Evolutionary conservation across 2,888 invertebrate genomes (phyloP), one percentile per base, ranked within the genome.

Genomic region (Synanthedon vespiformis): DNA sequence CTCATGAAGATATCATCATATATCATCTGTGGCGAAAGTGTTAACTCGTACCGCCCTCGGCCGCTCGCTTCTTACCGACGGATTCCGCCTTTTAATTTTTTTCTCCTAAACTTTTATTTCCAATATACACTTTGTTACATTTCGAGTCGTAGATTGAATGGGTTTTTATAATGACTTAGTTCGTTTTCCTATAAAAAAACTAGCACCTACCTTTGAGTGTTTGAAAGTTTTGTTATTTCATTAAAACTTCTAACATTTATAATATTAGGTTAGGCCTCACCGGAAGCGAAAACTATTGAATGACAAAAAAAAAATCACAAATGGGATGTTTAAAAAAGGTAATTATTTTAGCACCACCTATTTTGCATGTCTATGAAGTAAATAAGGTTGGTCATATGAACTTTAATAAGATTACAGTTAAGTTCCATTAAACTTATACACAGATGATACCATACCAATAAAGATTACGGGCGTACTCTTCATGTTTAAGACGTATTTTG

Each of bases 1-100:
- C 83, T 86, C 85, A 85, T 80, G 71, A 65, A 76, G 79, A 80
- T 78, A 82, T 81, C 74, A 82, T 81, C 84, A 75, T 84, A 80
- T 81, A 85, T 85, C 86, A 85, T 82, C 74, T 67, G 73, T 70
- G 72, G 80, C 77, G 73, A 84, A 84, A 82, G 83, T 82, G 82
- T 83, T 77, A 82, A 77, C 73, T 76, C 61, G 60, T 62, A 64
- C 68, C 70, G 69, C 63, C 64, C 58, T 61, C 22, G 62, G 48
- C n/a, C 18, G 48, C 60, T 64, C 66, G 61, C 66, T 66, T 34
- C 10, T 34, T 10, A 68, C 76, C 73, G 75, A 80, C 79, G 68
- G 68, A 70, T 75, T 69, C 67, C 73, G 64, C 58, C 64, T 65
- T 65, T 61, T 57, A 60, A 56, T 67, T 71, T 75, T 75, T 69